Evolutionary conservation across 2,113 vertebrate species (phyloP).

Genomic region (Aptenodytes patagonicus): DNA sequence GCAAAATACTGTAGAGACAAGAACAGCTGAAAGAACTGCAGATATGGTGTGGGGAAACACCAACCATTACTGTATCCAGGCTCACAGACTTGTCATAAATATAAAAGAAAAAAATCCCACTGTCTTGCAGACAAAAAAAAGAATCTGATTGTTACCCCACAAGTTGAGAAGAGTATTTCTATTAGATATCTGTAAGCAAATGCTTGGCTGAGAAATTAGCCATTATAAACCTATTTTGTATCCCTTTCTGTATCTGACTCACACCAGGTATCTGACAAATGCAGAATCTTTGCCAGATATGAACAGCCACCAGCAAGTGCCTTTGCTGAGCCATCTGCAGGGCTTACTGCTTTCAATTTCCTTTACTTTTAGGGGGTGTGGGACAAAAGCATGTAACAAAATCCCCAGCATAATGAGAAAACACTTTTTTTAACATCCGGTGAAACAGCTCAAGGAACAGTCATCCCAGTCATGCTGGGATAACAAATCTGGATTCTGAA

Average conservation of each 20-base stretch:
- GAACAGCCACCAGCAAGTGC: neutral
- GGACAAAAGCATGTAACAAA: neutral
- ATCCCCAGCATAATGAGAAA: neutral
- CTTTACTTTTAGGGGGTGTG: neutral
- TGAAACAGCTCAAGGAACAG: neutral
- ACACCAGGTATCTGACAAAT: neutral
- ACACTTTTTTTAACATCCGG: neutral
- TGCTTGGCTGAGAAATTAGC: neutral
- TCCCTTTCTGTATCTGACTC: neutral
- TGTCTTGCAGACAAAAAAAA: neutral
- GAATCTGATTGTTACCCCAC: neutral
- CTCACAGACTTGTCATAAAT: neutral
- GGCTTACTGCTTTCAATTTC: conserved; percentile 18
- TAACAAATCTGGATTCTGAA: conserved; percentile 30
- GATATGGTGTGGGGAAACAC: neutral
- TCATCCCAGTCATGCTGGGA: neutral
- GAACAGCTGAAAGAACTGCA: neutral
- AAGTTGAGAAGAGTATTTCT: neutral
- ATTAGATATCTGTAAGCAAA: neutral
- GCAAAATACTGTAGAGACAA: neutral
- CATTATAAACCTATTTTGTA: neutral
- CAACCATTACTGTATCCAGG: neutral
- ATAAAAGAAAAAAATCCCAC: neutral
- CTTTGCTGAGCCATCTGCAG: neutral
- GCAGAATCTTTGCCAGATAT: neutral